phyloP scores from a whole-genome alignment of 2,797 vertebrate genomes.

The Spheniscus humboldti region DNA sequence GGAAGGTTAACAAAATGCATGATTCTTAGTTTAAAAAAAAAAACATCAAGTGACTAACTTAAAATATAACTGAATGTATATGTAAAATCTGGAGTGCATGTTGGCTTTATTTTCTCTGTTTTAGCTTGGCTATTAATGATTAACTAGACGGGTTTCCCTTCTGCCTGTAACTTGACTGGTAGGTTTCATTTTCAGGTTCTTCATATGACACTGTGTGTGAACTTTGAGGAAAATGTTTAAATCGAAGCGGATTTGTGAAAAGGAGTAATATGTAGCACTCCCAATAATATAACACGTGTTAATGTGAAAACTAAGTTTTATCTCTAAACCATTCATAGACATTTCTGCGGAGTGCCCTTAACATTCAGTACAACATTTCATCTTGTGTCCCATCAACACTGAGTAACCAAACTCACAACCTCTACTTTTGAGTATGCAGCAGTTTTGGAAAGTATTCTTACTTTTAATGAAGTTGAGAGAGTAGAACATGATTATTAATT shows the following conservation, averaged over 20 bases:
- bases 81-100: not conserved
- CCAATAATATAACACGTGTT: not conserved
- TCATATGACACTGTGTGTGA: not conserved
- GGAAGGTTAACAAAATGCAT: not conserved
- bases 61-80: not conserved
- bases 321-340: not conserved
- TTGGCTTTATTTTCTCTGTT: not conserved
- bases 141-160: not conserved
- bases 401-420: not conserved
- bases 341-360: not conserved
- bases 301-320: not conserved
- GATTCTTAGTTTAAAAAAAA: not conserved
- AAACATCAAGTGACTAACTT: not conserved
- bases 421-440: not conserved
- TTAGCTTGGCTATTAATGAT: not conserved
- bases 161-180: not conserved
- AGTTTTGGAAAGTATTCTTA: not conserved
- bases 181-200: slow-evolving; percentile 35
- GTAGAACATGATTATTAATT: not conserved
- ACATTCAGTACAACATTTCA: not conserved
- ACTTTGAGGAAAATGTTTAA: not conserved
- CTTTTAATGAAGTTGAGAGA: not conserved
- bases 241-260: not conserved
- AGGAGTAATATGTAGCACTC: rapidly evolving
- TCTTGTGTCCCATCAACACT: not conserved